These are phyloP conservation scores for Lithophane ornitopus DNA, from an alignment of 2,888 invertebrate species.

Conservation along the genomic window DNA sequence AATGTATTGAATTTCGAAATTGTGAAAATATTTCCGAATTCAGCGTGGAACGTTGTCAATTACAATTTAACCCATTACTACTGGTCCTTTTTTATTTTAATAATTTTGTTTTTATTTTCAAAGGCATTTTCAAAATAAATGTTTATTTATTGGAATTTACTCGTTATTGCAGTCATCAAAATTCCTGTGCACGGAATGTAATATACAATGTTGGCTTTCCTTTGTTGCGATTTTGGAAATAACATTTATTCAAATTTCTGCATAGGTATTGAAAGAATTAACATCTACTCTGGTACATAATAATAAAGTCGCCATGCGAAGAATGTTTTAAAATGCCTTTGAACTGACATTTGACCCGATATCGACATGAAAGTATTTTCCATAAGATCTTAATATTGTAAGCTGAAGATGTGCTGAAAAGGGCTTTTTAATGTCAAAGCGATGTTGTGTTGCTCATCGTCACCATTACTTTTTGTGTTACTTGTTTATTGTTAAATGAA, in stretches of 20 bases:
- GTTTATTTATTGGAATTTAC: neutral
- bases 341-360: constrained; percentile 71
- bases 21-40: constrained; percentile 18
- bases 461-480: constrained; percentile 24
- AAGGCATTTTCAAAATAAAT: constrained; percentile 41
- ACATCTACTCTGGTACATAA: too few species aligned
- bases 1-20: neutral
- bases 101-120: constrained; percentile 11
- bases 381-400: constrained; percentile 14
- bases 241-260: neutral
- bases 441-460: constrained; percentile 59
- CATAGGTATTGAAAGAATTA: neutral
- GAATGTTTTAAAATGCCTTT: constrained; percentile 46
- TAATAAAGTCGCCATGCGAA: neutral
- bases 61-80: neutral
- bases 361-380: constrained; percentile 7
- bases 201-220: neutral
- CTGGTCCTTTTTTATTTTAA: constrained; percentile 27
- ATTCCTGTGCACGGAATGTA: neutral
- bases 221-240: neutral
- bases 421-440: constrained; percentile 53
- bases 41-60: neutral
- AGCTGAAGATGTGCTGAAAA: constrained; percentile 34
- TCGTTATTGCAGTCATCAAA: neutral
- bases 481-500: constrained; percentile 47